A percentile compares a stretch with the other conserved stretches of the same genome.
Evolutionary conservation across 2,797 vertebrate genomes (phyloP).

Genomic region (Lemur catta): DNA sequence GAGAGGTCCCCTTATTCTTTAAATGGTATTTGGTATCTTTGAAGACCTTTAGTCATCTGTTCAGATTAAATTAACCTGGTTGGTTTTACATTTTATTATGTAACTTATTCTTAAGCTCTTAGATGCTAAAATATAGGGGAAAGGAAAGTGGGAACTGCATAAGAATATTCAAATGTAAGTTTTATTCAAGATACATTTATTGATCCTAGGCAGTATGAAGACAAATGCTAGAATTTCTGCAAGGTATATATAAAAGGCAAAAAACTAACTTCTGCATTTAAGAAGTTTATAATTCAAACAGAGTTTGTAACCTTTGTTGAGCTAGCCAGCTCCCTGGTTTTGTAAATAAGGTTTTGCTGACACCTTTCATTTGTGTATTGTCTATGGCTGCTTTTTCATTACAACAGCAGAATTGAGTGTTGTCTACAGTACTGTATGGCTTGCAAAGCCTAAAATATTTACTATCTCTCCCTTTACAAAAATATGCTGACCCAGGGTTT

Average conservation of each 20-base stretch:
- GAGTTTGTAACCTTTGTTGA: neutral
- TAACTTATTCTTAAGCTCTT: constrained; percentile 23
- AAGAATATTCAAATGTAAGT: neutral
- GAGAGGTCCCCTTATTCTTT: neutral
- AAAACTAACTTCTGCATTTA: neutral
- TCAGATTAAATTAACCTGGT: neutral
- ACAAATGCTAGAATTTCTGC: neutral
- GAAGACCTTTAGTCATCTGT: neutral
- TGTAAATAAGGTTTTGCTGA: neutral
- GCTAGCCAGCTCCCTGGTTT: neutral
- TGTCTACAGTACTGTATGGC: neutral
- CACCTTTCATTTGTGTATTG: neutral
- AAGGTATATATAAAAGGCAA: neutral
- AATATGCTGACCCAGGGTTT: neutral
- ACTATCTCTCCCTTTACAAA: neutral
- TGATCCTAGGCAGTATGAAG: neutral
- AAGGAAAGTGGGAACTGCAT: neutral
- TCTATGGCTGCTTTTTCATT: neutral
- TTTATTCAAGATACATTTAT: neutral
- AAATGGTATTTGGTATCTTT: neutral
- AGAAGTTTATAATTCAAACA: neutral
- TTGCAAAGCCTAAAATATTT: neutral
- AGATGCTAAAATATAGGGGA: neutral
- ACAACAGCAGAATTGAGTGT: neutral
- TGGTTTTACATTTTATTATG: neutral